phyloP scores from a whole-genome alignment of 1,140 invertebrate species.

The Zophobas atratus region DNA sequence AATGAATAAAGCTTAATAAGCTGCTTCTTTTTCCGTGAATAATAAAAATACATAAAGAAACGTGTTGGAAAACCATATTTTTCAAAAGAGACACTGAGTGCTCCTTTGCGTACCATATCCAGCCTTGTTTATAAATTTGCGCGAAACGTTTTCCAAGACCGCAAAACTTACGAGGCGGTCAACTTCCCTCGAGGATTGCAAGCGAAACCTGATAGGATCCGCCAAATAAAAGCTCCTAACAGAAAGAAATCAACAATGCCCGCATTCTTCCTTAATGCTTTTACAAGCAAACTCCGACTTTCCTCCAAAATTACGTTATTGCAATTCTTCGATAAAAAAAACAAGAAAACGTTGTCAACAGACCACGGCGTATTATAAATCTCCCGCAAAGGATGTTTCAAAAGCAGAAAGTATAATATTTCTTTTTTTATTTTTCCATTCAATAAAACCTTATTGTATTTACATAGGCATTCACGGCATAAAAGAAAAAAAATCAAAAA shows the following conservation, averaged over 20 bases:
- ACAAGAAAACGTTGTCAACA: too few relatives aligned
- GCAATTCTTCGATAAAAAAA: not conserved
- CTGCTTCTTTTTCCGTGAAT: slow-evolving; percentile 22
- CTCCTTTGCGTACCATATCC: slow-evolving; percentile 19
- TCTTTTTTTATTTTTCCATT: too few relatives aligned
- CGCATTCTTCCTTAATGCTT: slow-evolving; percentile 18
- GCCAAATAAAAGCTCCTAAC: slow-evolving; percentile 8
- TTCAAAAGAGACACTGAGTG: slow-evolving; percentile 9
- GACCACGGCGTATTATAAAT: not conserved
- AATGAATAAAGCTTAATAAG: slow-evolving; percentile 16
- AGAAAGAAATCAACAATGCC: slow-evolving; percentile 18
- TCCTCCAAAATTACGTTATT: slow-evolving; percentile 9
- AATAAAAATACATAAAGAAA: slow-evolving; percentile 30
- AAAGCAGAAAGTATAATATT: not conserved
- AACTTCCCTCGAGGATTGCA: slow-evolving; percentile 23
- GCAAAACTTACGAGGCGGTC: slow-evolving; percentile 26
- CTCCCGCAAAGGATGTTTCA: not conserved
- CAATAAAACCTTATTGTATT: too few relatives aligned
- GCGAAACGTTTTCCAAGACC: slow-evolving; percentile 29
- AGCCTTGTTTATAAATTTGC: slow-evolving; percentile 28
- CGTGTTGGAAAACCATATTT: slow-evolving; percentile 35
- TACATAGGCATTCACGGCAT: not conserved
- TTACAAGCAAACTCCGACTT: slow-evolving; percentile 12
- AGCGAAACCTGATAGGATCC: slow-evolving; percentile 29
- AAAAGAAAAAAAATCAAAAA: slow-evolving; percentile 3